phyloP scores from a whole-genome alignment of 2,113 vertebrate species.

The Alectura lathami region DNA sequence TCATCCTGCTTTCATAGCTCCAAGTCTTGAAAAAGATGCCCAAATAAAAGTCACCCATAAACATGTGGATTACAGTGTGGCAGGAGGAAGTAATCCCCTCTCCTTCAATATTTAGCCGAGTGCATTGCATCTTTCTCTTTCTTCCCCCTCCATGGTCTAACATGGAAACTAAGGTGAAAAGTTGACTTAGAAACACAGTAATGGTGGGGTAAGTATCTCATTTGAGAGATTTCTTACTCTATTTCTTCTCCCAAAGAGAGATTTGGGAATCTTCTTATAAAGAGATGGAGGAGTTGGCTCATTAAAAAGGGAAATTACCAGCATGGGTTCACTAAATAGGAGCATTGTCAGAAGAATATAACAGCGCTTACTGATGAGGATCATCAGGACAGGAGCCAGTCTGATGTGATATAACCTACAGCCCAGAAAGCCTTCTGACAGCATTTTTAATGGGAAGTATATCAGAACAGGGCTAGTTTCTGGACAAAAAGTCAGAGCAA shows the following conservation, averaged over 20 bases:
- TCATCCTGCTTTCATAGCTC: neutral
- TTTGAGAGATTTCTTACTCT: neutral
- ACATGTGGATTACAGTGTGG: neutral
- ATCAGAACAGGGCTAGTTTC: constrained; percentile 54
- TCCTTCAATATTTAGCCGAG: neutral
- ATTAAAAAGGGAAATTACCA: constrained; percentile 38
- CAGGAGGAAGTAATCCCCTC: neutral
- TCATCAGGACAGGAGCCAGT: constrained; percentile 33
- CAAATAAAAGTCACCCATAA: neutral
- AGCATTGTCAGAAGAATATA: constrained; percentile 42
- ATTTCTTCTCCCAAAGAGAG: neutral
- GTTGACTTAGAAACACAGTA: neutral
- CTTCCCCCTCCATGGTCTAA: neutral
- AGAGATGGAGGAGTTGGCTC: constrained; percentile 14
- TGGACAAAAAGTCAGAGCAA: constrained; percentile 22
- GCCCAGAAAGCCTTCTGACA: constrained; percentile 59
- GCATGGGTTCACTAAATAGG: constrained; percentile 30
- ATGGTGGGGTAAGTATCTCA: neutral
- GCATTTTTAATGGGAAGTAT: constrained; percentile 57
- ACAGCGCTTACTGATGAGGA: constrained; percentile 19
- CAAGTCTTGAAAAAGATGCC: neutral
- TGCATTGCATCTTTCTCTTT: neutral
- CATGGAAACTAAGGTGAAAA: neutral
- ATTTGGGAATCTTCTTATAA: constrained; percentile 10
- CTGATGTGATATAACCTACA: constrained; percentile 52